phyloP scores from a whole-genome alignment of 1,140 invertebrate genomes.

The Diorhabda sublineata region DNA sequence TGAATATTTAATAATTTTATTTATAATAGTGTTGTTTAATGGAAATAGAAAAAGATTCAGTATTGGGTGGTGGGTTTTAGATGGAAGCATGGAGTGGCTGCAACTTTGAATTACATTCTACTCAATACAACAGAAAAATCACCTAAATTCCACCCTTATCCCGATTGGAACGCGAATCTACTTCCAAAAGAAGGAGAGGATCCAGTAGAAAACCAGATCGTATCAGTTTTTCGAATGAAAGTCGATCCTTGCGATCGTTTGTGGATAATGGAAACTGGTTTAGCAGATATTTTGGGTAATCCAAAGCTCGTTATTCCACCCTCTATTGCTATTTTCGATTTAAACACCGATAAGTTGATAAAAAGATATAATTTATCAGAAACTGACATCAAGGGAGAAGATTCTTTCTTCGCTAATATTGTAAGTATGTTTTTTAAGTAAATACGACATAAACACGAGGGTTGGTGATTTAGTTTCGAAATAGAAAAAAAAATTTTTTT shows the following conservation, averaged over 20 bases:
- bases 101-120: slow-evolving; percentile 65
- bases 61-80: slow-evolving; percentile 38
- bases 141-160: slow-evolving; percentile 64
- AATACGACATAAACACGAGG: not conserved
- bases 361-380: slow-evolving; percentile 62
- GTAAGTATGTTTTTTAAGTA: slow-evolving; percentile 32
- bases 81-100: slow-evolving; percentile 69
- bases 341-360: slow-evolving; percentile 66
- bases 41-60: no score
- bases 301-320: slow-evolving; percentile 59
- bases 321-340: slow-evolving; percentile 65
- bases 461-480: not conserved
- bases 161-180: slow-evolving; percentile 61
- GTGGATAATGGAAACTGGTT: slow-evolving; percentile 72
- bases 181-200: slow-evolving; percentile 46
- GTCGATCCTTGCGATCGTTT: slow-evolving; percentile 68
- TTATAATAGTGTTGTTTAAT: no score
- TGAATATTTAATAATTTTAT: no score
- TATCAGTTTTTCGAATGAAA: slow-evolving; percentile 55
- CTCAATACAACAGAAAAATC: slow-evolving; percentile 55
- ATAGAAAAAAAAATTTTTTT: slow-evolving; percentile 15
- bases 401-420: slow-evolving; percentile 68
- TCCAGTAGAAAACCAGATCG: slow-evolving; percentile 45
- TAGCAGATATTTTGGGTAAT: slow-evolving; percentile 65
- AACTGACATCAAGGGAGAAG: slow-evolving; percentile 59